Percentiles rank a stretch among this genome's conserved stretches.
These are phyloP conservation scores for Onychostruthus taczanowskii DNA, from an alignment of 2,113 vertebrate genomes.

Conservation along the genomic window DNA sequence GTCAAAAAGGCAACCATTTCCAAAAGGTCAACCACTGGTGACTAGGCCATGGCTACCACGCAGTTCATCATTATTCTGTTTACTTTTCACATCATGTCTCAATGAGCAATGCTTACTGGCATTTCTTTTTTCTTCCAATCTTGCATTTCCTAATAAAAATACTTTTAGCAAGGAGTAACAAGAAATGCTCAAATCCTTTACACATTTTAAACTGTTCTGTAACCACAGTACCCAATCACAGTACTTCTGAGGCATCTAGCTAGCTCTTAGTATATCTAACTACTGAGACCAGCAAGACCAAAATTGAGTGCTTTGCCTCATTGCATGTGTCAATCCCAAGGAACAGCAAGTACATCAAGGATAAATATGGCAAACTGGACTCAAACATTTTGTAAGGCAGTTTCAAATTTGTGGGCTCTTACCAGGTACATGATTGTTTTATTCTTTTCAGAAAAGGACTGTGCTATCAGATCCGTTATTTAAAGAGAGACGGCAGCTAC, in stretches of 20 bases:
- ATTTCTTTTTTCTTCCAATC: not conserved
- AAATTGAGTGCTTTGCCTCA: not conserved
- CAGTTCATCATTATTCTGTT: not conserved
- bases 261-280: not conserved
- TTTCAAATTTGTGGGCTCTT: not conserved
- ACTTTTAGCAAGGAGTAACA: not conserved
- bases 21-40: not conserved
- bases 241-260: not conserved
- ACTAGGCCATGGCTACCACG: not conserved
- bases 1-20: not conserved
- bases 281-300: not conserved
- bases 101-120: not conserved
- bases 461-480: not conserved
- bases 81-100: not conserved
- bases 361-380: not conserved
- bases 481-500: not conserved
- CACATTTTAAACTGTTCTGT: not conserved
- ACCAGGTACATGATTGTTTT: not conserved
- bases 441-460: not conserved
- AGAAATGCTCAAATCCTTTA: not conserved
- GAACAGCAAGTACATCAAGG: not conserved
- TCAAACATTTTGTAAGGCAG: not conserved
- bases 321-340: fast-evolving
- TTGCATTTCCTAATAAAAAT: not conserved
- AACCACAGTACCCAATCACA: not conserved